Conservation (phyloP, 2,888 invertebrate genomes). For the Tipula helvola region DNA sequence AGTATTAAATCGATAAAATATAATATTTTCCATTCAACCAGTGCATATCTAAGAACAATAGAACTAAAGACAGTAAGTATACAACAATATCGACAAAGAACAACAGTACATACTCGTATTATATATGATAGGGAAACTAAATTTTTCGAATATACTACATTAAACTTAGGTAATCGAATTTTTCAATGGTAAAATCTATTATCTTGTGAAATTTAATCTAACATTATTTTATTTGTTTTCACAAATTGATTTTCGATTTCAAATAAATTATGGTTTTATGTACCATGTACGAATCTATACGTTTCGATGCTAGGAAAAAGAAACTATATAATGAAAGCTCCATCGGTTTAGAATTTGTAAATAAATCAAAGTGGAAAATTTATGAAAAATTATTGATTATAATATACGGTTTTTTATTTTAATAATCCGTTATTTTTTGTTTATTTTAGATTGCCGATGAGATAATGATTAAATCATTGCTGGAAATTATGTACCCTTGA, state of each 20-base stretch:
- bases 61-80: not conserved
- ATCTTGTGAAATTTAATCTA: not conserved
- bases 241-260: not conserved
- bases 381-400: not conserved
- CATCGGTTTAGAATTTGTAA: not conserved
- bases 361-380: not conserved
- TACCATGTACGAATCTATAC: not conserved
- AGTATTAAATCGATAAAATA: not conserved
- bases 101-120: not conserved
- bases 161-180: not conserved
- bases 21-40: not conserved
- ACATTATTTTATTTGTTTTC: not conserved
- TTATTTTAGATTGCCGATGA: no score
- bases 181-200: not conserved
- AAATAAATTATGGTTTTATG: not conserved
- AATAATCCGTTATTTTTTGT: no score
- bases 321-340: no score
- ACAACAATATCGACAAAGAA: not conserved
- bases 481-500: no score
- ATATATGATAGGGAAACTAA: not conserved
- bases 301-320: not conserved
- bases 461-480: no score
- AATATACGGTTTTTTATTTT: no score
- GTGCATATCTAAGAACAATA: not conserved
- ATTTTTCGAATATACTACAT: not conserved